These are phyloP conservation scores for Eufriesea mexicana DNA, from an alignment of 1,140 invertebrate genomes.

Conservation along the genomic window DNA sequence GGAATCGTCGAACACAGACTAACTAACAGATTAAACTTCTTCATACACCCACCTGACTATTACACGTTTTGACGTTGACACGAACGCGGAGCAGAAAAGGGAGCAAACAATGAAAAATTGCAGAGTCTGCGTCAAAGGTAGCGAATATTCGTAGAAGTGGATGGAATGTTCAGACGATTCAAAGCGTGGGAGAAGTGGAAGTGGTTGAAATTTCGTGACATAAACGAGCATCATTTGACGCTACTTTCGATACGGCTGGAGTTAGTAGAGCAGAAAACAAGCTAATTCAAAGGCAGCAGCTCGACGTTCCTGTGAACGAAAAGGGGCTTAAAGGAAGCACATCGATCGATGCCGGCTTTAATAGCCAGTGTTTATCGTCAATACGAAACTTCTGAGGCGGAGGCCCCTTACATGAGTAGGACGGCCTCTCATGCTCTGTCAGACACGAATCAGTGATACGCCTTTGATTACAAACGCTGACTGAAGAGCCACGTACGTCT, in stretches of 20 bases:
- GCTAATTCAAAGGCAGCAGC: constrained; percentile 42
- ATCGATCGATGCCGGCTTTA: constrained; percentile 47
- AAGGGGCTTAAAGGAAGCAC: constrained; percentile 37
- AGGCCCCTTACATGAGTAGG: not conserved
- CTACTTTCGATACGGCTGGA: constrained; percentile 30
- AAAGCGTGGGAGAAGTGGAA: not conserved
- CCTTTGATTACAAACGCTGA: constrained; percentile 31
- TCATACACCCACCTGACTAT: too few species aligned
- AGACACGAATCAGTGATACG: constrained; percentile 4
- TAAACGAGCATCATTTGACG: constrained; percentile 36
- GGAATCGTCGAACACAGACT: too few species aligned
- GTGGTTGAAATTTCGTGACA: constrained; percentile 23
- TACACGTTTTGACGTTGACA: not conserved
- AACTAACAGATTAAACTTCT: too few species aligned
- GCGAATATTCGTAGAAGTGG: not conserved
- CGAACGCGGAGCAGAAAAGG: too few species aligned
- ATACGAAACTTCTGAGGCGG: constrained; percentile 27
- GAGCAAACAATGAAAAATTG: not conserved
- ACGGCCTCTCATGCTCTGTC: not conserved
- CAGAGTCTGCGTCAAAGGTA: too few species aligned
- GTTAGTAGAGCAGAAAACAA: constrained; percentile 48
- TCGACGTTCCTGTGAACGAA: constrained; percentile 23
- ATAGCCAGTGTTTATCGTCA: constrained; percentile 49
- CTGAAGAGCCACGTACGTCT: constrained; percentile 4
- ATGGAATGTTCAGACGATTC: not conserved